Base-by-base conservation (phyloP, 2,113 vertebrate genomes). In the Pedetes capensis region DNA sequence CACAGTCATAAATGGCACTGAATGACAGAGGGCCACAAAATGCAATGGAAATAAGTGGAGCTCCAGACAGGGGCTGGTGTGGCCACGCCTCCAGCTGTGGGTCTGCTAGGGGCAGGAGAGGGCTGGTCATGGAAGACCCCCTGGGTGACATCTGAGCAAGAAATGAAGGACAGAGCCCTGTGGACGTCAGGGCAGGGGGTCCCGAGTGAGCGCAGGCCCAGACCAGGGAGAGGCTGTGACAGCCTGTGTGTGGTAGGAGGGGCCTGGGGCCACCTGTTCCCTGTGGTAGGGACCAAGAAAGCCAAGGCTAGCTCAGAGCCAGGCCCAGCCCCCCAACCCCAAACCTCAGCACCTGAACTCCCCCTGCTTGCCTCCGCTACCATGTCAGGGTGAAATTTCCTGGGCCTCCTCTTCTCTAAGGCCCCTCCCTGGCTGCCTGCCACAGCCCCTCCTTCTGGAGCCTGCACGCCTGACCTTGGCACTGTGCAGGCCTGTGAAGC, bases 91-190 rank as follows among this genome's bases (percentile, higher is more conserved):
- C 39, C 14, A 17, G 83, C 16, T n/a, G n/a, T n/a, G n/a, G n/a
- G n/a, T n/a, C n/a, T n/a, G n/a, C n/a, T n/a, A n/a, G n/a, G n/a
- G n/a, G n/a, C n/a, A n/a, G n/a, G n/a, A n/a, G n/a, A n/a, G n/a
- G n/a, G n/a, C n/a, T n/a, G n/a, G n/a, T n/a, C n/a, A n/a, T n/a
- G n/a, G n/a, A n/a, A n/a, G n/a, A n/a, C n/a, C n/a, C n/a, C n/a
- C n/a, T n/a, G 2, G 49, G 76, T 22, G 72, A 63, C n/a, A 2
- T 1, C 29, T 34, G 37, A 68, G 37, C 25, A 16, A 81, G 78
- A 29, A 1, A 8, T 29, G 10, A 71, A 61, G 71, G 44, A 6
- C 0, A 0, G 37, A 25, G 22, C 34, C 17, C 12, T 2, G 10
- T 1, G 23, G 5, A 0, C 0, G 3, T 1, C 6, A 29, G 83